Evolutionary conservation across 2,113 vertebrate species (phyloP).

Genomic region (Bufo bufo): DNA sequence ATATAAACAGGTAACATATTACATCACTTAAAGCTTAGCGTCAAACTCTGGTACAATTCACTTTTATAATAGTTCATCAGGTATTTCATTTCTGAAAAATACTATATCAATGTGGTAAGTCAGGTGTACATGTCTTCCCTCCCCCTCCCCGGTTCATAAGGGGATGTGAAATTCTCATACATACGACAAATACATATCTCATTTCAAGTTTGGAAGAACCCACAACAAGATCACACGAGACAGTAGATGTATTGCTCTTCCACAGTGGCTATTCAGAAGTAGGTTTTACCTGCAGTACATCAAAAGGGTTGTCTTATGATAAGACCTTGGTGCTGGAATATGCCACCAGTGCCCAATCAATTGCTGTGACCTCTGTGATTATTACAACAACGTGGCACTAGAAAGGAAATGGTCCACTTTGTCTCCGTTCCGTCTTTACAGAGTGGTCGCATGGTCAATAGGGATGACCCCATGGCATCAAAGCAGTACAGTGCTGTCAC

Average conservation of each 20-base stretch:
- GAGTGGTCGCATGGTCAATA: no score
- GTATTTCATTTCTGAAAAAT: background rate
- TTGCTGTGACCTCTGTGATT: background rate
- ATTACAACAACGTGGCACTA: background rate
- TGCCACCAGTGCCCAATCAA: no score
- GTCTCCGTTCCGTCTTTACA: background rate
- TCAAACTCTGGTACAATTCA: conserved; percentile 15
- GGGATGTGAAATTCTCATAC: background rate
- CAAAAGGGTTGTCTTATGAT: background rate
- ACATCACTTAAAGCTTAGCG: conserved; percentile 37
- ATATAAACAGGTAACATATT: conserved; percentile 34
- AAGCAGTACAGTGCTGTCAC: no score
- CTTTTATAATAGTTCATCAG: background rate
- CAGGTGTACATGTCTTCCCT: background rate
- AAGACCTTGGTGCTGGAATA: no score
- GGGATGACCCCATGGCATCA: no score
- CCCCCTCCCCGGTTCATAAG: background rate
- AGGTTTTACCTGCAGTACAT: background rate
- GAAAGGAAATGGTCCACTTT: background rate
- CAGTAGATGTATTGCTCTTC: background rate
- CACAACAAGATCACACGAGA: background rate
- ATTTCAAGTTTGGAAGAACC: conserved; percentile 20
- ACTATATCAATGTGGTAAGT: background rate
- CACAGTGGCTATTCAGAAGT: background rate
- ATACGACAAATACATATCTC: conserved; percentile 11